Evolutionary conservation across 2,888 invertebrate genomes (phyloP), one percentile per base, ranked within the genome.

Genomic region (Nephrotoma appendiculata): DNA sequence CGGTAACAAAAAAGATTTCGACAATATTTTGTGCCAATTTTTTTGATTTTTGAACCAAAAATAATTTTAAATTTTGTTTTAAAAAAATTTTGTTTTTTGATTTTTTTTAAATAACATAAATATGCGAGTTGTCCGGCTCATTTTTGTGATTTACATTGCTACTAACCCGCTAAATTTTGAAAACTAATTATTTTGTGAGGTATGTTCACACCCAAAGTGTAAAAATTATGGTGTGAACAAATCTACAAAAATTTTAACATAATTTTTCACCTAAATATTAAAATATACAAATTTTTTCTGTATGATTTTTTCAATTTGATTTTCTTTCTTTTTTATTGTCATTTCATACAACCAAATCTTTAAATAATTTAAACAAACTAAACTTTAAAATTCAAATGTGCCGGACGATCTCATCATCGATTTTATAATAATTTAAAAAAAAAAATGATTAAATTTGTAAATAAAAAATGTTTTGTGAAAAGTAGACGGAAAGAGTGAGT

Each of bases 401-500:
- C 71, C 71, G 71, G 71, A 71, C 71, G 71, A 71, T 71, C 43
- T 44, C 43, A 85, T 42, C 43, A 44, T 44, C 19, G 44, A 85
- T 19, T 31, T 42, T 44, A 85, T 85, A 85, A 85, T 85, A 42
- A 41, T 86, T 12, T 7, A 57, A 44, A 48, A 86, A 86, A 86
- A 86, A 52, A 85, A 87, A 48, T 57, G 42, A 57, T 15, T 31
- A n/a, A 48, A 84, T 44, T 48, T 41, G 52, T 31, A 31, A 71
- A 71, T 71, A 71, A 31, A 71, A 15, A 52, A 52, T 52, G 19
- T 71, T 71, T 31, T 31, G 31, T 71, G n/a, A 84, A 83, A 84
- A 84, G 89, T 91, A 91, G 91, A 90, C 89, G 91, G 90, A 90
- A 91, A 91, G 91, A 91, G 91, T 91, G 91, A 91, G 91, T 91